These are phyloP conservation scores for Helicoverpa zea DNA, from an alignment of 1,140 invertebrate species.

Conservation along the genomic window DNA sequence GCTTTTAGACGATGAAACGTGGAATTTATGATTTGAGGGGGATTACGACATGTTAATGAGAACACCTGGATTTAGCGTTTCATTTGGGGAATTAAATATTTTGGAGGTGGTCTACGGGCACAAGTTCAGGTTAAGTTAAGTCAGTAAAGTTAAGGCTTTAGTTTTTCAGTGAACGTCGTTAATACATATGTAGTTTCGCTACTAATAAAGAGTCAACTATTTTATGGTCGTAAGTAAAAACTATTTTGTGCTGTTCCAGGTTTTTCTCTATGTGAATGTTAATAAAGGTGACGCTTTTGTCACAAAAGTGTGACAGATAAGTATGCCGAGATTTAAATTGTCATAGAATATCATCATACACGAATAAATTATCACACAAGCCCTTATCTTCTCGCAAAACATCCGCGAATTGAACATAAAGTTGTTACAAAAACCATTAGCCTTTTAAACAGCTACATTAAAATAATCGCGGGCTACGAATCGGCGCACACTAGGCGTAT, in stretches of 20 bases:
- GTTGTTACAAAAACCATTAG: constrained; percentile 7
- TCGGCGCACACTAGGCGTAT: constrained; percentile 28
- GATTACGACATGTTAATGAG: constrained; percentile 21
- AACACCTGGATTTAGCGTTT: not conserved
- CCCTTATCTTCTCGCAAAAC: not conserved
- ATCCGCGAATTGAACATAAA: constrained; percentile 2
- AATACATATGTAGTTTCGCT: no score
- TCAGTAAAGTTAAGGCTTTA: no score
- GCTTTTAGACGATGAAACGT: constrained; percentile 19
- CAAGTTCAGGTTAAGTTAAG: no score
- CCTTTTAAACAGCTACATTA: constrained; percentile 13
- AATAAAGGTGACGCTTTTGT: no score
- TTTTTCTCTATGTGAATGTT: no score
- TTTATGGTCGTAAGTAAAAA: no score
- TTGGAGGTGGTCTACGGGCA: not conserved
- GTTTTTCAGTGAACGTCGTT: no score
- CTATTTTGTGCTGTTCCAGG: no score
- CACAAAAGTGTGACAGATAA: no score
- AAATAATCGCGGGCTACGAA: constrained; percentile 23
- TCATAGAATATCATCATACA: no score
- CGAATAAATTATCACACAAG: not conserved
- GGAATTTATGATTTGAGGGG: constrained; percentile 6
- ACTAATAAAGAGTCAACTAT: no score
- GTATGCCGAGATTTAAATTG: no score
- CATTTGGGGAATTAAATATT: not conserved